Percentiles rank a stretch among this genome's conserved stretches.
Evolutionary conservation across 2,888 invertebrate species (phyloP).

Genomic region (Noctua comes): DNA sequence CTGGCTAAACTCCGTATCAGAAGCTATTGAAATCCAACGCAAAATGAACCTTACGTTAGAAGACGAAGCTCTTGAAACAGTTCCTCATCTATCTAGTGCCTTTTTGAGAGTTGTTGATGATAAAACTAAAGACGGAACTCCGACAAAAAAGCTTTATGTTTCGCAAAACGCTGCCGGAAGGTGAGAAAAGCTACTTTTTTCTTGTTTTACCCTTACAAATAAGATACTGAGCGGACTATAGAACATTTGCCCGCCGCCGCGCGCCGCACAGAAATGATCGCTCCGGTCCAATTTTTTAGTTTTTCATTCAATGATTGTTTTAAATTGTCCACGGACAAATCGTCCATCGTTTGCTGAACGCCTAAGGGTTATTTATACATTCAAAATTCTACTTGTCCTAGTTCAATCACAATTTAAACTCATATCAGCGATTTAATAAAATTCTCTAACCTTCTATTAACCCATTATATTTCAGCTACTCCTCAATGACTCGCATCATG

Average conservation of each 20-base stretch:
- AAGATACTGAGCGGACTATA: not conserved
- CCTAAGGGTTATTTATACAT: not conserved
- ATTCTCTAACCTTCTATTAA: not conserved
- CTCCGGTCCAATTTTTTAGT: not conserved
- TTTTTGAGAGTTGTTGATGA: slow-evolving; percentile 91
- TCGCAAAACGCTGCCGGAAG: slow-evolving; percentile 95
- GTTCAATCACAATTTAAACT: not conserved
- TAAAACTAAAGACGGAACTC: slow-evolving; percentile 79
- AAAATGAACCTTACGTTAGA: slow-evolving; percentile 85
- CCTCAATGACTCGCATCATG: slow-evolving; percentile 95
- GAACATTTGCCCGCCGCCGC: not conserved
- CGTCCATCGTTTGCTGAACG: not conserved
- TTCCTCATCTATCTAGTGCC: slow-evolving; percentile 90
- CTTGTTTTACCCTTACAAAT: not conserved
- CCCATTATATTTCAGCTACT: slow-evolving; percentile 89
- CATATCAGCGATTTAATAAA: not conserved
- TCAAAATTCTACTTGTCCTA: not conserved
- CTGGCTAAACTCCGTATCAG: slow-evolving; percentile 94
- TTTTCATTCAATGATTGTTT: not conserved
- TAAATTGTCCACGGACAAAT: not conserved
- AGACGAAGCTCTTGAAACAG: slow-evolving; percentile 74
- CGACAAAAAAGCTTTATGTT: slow-evolving; percentile 91
- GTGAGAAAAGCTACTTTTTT: slow-evolving; percentile 77
- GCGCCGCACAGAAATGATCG: not conserved
- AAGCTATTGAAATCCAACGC: slow-evolving; percentile 93